Base-by-base conservation (phyloP, 2,113 vertebrate species). In the Hydrochoerus hydrochaeris region DNA sequence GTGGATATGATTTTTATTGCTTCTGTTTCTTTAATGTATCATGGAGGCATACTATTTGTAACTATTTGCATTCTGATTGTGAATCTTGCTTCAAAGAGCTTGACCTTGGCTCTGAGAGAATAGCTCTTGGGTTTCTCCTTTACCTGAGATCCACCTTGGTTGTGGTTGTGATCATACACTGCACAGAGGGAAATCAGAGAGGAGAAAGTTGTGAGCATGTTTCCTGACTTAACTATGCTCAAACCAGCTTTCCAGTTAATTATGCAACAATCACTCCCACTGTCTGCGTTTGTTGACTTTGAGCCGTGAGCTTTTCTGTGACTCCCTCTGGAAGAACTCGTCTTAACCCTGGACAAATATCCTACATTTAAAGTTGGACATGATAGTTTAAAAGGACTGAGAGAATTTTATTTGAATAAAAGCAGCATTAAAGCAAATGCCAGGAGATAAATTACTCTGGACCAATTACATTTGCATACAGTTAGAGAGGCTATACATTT, bases 401-500 rank as follows among this genome's bases (percentile, higher is more conserved):
- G 57, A 92, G 49, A 85, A 54, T 92, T 92, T 92, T 90, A 86
- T 82, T 94, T 96, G 88, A 96, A 90, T 88, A 96, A 91, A 90
- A 17, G 35, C 30, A 92, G n/a, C 65, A 85, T 88, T 96, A 95
- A 75, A 84, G 38, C 63, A 94, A 95, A 97, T 73, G 12, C 49
- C 41, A 96, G 69, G 52, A 38, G 85, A 96, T n/a, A 96, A 97
- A 90, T 96, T 95, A 87, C 75, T 65, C 67, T 94, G 28, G 12
- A 75, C 28, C 49, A 94, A 95, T 92, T 94, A 95, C 22, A 85
- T 81, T 95, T 96, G 75, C 71, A 38, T 71, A 77, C 58, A 57
- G 12, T 73, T 85, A 81, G 44, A 81, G 12, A 90, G 35, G 2
- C 44, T 84, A 69, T 80, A 95, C 65, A 63, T 60, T 92, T 80